Evolutionary conservation across 2,113 vertebrate genomes (phyloP).

Genomic region (Oostethus manadensis): DNA sequence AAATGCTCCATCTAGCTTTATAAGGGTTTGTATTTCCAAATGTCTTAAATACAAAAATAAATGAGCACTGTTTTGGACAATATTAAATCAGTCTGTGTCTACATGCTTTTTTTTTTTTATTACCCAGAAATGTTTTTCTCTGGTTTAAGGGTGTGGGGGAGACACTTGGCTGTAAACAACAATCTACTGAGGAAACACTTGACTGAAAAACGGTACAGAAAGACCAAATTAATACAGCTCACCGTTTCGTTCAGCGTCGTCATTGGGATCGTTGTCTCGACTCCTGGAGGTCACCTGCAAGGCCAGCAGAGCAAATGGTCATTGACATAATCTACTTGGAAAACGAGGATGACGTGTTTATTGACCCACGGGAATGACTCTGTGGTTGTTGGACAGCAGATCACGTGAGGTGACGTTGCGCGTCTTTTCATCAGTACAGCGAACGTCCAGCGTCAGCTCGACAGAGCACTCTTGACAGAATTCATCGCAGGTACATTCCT

Average conservation of each 20-base stretch:
- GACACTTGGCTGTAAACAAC: no score
- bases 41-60: no score
- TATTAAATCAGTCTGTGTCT: no score
- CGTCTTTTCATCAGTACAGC: conserved; percentile 94
- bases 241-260: conserved; percentile 96
- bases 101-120: no score
- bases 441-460: conserved; percentile 90
- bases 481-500: conserved; percentile 96
- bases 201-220: background rate
- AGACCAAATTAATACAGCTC: conserved; percentile 4
- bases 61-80: no score
- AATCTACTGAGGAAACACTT: no score
- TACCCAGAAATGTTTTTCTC: no score
- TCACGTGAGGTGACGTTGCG: conserved; percentile 93
- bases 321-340: background rate
- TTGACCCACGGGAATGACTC: conserved; percentile 88
- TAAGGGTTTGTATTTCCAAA: no score
- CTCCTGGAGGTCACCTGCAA: conserved; percentile 91
- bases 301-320: background rate
- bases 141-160: no score
- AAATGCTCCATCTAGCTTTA: no score
- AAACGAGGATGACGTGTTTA: background rate
- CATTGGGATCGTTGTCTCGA: conserved; percentile 94
- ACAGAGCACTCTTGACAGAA: conserved; percentile 96
- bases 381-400: conserved; percentile 90